phyloP scores from a whole-genome alignment of 2,797 vertebrate genomes.

The Psittacula derbiana region DNA sequence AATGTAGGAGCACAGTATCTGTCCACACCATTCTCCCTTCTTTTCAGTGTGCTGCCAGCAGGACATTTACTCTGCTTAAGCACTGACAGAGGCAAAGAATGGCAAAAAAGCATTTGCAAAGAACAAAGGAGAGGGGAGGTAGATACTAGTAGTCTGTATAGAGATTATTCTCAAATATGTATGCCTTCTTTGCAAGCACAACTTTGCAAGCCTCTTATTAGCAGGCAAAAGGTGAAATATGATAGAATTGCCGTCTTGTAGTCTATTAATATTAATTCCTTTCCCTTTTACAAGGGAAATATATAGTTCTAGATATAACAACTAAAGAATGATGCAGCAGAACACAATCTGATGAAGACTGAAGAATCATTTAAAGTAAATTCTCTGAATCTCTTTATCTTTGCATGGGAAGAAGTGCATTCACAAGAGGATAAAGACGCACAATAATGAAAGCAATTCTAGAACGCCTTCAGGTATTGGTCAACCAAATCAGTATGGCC shows the following conservation, averaged over 20 bases:
- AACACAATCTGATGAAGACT: not conserved
- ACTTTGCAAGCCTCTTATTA: not conserved
- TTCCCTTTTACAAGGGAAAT: not conserved
- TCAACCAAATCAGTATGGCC: not conserved
- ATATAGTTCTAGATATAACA: not conserved
- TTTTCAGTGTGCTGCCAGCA: constrained; percentile 2
- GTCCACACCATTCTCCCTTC: not conserved
- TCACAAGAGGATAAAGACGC: not conserved
- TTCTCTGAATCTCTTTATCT: not conserved
- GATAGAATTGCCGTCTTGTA: not conserved
- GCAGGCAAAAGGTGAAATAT: not conserved
- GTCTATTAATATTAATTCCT: not conserved
- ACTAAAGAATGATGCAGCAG: not conserved
- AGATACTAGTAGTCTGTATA: not conserved
- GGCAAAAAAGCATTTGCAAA: not conserved
- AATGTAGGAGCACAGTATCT: not conserved
- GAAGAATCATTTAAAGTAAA: not conserved
- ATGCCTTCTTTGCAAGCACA: not conserved
- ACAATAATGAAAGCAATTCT: not conserved
- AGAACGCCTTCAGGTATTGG: not conserved
- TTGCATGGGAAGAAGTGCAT: not conserved
- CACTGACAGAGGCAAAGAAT: not conserved
- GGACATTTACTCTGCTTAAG: not conserved
- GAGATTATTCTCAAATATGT: not conserved
- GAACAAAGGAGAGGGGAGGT: not conserved